Percentiles rank a stretch among this genome's conserved stretches.
These are phyloP conservation scores for Hybos culiciformis DNA, from an alignment of 2,888 invertebrate species.

Conservation along the genomic window DNA sequence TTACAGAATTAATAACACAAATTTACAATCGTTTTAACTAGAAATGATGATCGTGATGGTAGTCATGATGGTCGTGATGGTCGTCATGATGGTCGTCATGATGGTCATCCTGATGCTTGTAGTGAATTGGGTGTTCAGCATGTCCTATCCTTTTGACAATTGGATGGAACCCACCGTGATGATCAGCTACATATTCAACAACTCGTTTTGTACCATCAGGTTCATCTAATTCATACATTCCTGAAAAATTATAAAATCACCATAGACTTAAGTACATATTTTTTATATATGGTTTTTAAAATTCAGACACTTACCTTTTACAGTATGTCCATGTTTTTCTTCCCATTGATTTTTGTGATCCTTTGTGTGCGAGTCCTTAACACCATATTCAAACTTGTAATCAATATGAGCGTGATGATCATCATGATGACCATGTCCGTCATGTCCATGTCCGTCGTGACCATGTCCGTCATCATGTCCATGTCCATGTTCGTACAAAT, in stretches of 20 bases:
- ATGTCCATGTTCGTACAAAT: background rate
- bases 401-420: conserved; percentile 23
- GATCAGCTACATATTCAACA: conserved; percentile 38
- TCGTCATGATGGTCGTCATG: too few relatives aligned
- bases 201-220: conserved; percentile 38
- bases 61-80: too few relatives aligned
- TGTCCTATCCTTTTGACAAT: conserved; percentile 37
- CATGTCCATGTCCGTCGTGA: too few relatives aligned
- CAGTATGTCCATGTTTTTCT: conserved; percentile 33
- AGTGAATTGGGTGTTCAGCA: conserved; percentile 25
- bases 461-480: background rate
- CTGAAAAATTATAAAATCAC: conserved; percentile 12
- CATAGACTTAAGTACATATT: too few relatives aligned
- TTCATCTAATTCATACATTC: conserved; percentile 37
- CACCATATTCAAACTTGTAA: conserved; percentile 28
- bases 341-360: conserved; percentile 31
- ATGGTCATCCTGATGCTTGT: background rate
- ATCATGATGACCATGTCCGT: background rate
- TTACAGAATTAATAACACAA: too few relatives aligned
- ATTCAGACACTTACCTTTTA: conserved; percentile 30
- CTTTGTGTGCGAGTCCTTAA: conserved; percentile 29
- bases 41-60: background rate
- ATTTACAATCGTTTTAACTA: too few relatives aligned
- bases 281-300: background rate
- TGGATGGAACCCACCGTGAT: conserved; percentile 38